Base-by-base conservation (phyloP, 2,113 vertebrate genomes). In the Raphicerus campestris region DNA sequence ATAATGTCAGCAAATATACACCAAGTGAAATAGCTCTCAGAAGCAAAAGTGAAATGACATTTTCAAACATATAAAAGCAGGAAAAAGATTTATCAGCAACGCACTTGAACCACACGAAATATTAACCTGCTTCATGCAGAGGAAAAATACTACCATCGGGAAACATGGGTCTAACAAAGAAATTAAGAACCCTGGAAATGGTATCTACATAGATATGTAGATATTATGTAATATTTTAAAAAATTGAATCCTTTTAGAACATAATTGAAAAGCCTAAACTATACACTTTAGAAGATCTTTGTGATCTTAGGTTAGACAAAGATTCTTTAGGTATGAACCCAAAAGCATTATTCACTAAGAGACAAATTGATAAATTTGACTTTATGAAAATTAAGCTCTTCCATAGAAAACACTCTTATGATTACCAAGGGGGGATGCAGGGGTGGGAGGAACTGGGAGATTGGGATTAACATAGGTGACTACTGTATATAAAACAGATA, bases 351-450 rank as follows among this genome's bases (percentile, higher is more conserved):
- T 56, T 63, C 20, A 10, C 7, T 56, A 35, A 70, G 39, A 55
- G n/a, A 49, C 13, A 55, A 39, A 56, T 2, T 6, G 42, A 35
- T 22, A 26, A 42, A 17, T 2, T 11, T 26, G 82, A 56, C 75
- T 95, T 82, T 10, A 8, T 39, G 35, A 39, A 81, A 75, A 55
- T 26, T 1, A 28, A 47, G 35, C 26, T 30, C 24, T 82, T 87
- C n/a, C 19, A 19, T 11, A 35, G n/a, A 35, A 70, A 70, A 70
- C 63, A 70, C 22, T 19, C 66, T 70, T 39, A 35, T 35, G 63
- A 35, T 39, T 11, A 10, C n/a, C n/a, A 39, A 39, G 66, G 19
- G 2, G 66, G 19, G 61, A 3, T 7, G 0, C 9, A 2, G 19
- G 63, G 66, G 66, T 6, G n/a, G 19, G 19, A 70, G 35, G 19